phyloP scores from a whole-genome alignment of 2,113 vertebrate species.

The Nansenia antarctica region DNA sequence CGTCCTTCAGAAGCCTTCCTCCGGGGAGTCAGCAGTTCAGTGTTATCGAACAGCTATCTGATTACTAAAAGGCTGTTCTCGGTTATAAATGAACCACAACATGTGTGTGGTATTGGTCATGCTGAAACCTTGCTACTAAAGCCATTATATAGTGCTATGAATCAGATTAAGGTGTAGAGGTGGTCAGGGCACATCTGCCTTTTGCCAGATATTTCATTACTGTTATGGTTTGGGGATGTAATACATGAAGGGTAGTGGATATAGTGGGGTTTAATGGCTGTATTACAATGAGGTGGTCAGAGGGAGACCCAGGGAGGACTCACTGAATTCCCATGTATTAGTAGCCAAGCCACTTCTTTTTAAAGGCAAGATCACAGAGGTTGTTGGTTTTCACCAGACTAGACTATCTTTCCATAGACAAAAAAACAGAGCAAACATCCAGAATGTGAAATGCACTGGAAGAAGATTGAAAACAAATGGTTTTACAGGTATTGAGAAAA shows the following conservation, averaged over 20 bases:
- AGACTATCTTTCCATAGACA: not conserved
- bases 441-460: not conserved
- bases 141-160: slow-evolving; percentile 46
- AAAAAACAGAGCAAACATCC: not conserved
- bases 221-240: slow-evolving; percentile 26
- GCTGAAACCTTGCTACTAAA: slow-evolving; percentile 12
- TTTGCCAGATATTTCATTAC: slow-evolving; percentile 55
- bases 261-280: not conserved
- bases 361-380: no score
- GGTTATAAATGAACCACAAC: slow-evolving; percentile 65
- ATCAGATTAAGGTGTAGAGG: slow-evolving; percentile 46
- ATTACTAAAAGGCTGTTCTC: slow-evolving; percentile 69
- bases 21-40: slow-evolving; percentile 68
- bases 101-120: slow-evolving; percentile 48
- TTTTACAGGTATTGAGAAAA: not conserved
- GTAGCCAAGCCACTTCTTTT: no score
- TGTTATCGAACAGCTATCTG: slow-evolving; percentile 69
- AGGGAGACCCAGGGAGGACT: no score
- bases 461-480: not conserved
- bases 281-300: no score
- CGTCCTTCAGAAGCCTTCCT: slow-evolving; percentile 67
- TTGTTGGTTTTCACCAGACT: no score
- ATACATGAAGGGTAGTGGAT: not conserved
- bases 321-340: no score
- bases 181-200: slow-evolving; percentile 46